Evolutionary conservation across 2,888 invertebrate species (phyloP).

Genomic region (Hedychridium roseum): DNA sequence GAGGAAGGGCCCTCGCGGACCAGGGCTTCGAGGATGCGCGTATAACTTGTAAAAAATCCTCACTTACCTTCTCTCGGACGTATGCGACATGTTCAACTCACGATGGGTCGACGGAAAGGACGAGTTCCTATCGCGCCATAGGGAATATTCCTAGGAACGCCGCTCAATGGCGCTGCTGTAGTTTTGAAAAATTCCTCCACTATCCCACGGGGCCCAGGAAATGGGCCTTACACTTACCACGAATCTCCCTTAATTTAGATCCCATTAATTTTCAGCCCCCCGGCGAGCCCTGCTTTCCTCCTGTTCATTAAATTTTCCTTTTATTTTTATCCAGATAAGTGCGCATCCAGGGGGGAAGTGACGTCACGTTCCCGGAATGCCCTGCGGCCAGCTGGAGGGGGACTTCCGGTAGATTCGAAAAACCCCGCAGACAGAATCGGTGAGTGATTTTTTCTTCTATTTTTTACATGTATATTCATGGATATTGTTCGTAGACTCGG

Average conservation of each 20-base stretch:
- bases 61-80: slow-evolving; percentile 83
- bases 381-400: slow-evolving; percentile 9
- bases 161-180: slow-evolving; percentile 50
- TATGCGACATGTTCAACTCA: slow-evolving; percentile 85
- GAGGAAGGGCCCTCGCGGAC: too few relatives aligned
- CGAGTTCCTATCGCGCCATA: slow-evolving; percentile 61
- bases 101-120: slow-evolving; percentile 79
- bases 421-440: not conserved
- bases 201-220: too few relatives aligned
- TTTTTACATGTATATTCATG: too few relatives aligned
- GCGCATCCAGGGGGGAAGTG: slow-evolving; percentile 51
- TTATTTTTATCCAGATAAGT: slow-evolving; percentile 20
- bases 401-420: not conserved
- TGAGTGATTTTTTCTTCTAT: too few relatives aligned
- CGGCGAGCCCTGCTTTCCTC: too few relatives aligned
- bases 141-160: slow-evolving; percentile 42
- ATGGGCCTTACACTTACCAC: slow-evolving; percentile 1
- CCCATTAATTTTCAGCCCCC: too few relatives aligned
- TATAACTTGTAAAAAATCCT: slow-evolving; percentile 56
- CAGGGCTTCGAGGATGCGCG: too few relatives aligned
- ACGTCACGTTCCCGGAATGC: slow-evolving; percentile 34
- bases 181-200: slow-evolving; percentile 19
- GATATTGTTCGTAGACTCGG: too few relatives aligned
- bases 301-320: not conserved
- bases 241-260: not conserved